Base-by-base conservation (phyloP, 2,113 vertebrate species). In the Ageneiosus marmoratus region DNA sequence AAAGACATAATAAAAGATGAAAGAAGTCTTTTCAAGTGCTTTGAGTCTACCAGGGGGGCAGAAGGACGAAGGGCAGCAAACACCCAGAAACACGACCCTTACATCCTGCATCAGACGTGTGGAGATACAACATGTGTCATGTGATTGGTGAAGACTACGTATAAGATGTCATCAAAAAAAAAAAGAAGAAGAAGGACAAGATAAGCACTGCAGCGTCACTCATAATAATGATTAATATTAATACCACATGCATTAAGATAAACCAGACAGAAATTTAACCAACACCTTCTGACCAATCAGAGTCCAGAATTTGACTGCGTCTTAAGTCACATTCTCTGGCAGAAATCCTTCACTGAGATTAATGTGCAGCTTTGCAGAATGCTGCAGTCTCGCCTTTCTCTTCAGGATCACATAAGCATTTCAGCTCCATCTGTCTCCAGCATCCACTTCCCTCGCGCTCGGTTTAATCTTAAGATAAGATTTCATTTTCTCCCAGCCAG, bases 381-480 rank as follows among this genome's bases (percentile, higher is more conserved):
- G 46, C 73, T 20, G 58, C 74, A 63, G 81, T 83, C 46, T 46
- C 73, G 75, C 65, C 34, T 70, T 53, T 41, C 27, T 58, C 29
- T 78, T 44, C 37, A 27, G 76, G 56, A 12, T 69, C 74, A 44
- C 62, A 24, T 29, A 18, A 77, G 56, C 41, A 3, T 75, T 70
- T 69, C 51, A 11, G 50, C 62, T 78, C 84, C 58, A 69, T 82
- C 84, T 75, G 74, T 86, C 70, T 79, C 32, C 56, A n/a, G 56
- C 18, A 55, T 58, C 56, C 34, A 24, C 69, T 81, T 58, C 76
- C 34, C 11, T 24, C 58, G 51, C 80, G 2, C n/a, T 81, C 24
- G 10, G 20, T 18, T 20, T 48, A 16, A n/a, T 80, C 65, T 50
- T 18, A 12, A 55, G 37, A 41, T 41, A 3, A 22, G 27, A 76